Percentiles rank a stretch among this genome's conserved stretches.
Evolutionary conservation across 1,140 invertebrate species (phyloP).

Genomic region (Drosophila paulistorum): DNA sequence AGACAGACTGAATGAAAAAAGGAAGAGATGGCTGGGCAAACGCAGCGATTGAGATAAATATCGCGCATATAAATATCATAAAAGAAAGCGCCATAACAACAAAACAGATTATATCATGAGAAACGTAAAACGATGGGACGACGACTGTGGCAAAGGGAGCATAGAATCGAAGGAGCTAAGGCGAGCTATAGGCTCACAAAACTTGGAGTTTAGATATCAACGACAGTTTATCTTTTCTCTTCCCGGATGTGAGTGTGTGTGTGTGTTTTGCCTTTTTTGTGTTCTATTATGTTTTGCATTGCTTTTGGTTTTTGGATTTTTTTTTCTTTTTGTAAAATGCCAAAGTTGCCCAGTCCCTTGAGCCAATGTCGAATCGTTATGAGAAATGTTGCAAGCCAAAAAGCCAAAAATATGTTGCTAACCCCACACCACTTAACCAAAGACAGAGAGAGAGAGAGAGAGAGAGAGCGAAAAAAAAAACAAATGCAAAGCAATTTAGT

Average conservation of each 20-base stretch:
- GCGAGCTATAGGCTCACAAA: neutral
- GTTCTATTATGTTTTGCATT: neutral
- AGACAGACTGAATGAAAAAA: too few relatives aligned
- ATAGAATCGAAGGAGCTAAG: neutral
- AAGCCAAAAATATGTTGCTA: constrained; percentile 58
- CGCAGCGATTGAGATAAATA: constrained; percentile 62
- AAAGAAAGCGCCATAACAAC: constrained; percentile 62
- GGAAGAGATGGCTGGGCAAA: constrained; percentile 22
- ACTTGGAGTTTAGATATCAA: constrained; percentile 54
- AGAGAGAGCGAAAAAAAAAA: neutral
- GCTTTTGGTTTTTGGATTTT: neutral
- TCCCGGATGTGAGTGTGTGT: neutral
- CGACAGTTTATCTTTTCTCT: constrained; percentile 61
- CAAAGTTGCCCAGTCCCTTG: constrained; percentile 7
- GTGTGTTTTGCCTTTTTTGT: neutral
- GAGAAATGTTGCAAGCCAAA: constrained; percentile 66
- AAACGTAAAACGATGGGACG: neutral
- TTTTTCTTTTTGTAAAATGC: neutral
- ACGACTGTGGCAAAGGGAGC: neutral
- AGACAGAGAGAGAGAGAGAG: neutral
- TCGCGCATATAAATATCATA: constrained; percentile 69
- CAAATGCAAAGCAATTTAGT: constrained; percentile 67
- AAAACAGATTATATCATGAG: constrained; percentile 20
- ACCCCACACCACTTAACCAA: neutral
- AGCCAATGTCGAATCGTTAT: constrained; percentile 55